Conservation (phyloP, 2,797 vertebrate species). For the Steatocranus sp. region DNA sequence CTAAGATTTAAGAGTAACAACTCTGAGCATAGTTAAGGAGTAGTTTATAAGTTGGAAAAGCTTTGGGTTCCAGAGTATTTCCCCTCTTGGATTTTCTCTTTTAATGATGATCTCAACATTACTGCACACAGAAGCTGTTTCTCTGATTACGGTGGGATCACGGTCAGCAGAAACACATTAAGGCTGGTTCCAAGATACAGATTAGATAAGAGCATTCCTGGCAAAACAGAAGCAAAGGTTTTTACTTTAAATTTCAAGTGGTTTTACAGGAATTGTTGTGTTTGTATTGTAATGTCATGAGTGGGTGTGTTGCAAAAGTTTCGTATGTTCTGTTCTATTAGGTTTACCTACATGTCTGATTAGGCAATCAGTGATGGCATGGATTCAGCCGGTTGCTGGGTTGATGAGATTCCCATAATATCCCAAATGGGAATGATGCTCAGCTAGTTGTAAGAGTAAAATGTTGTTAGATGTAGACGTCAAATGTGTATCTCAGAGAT, state of each 20-base stretch:
- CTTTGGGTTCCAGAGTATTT: not conserved
- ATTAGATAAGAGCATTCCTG: not conserved
- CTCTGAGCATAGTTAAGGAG: not conserved
- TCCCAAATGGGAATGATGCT: not conserved
- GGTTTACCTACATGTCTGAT: not conserved
- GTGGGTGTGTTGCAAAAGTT: not conserved
- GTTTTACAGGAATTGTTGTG: not conserved
- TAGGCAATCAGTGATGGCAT: not conserved
- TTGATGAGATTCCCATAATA: not conserved
- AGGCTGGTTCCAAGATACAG: not conserved
- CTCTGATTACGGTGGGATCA: not conserved
- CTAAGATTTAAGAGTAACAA: not conserved
- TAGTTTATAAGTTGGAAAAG: not conserved
- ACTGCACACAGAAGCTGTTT: not conserved
- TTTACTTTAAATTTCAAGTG: not conserved
- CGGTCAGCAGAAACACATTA: not conserved
- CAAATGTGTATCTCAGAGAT: not conserved
- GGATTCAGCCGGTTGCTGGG: not conserved
- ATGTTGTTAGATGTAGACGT: not conserved
- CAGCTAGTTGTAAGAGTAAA: not conserved
- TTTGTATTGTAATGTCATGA: not conserved
- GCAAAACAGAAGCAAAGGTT: not conserved
- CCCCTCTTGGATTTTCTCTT: not conserved
- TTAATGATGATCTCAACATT: not conserved
- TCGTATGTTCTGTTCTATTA: not conserved